These are phyloP conservation scores for Graptemys geographica DNA, from an alignment of 2,797 vertebrate genomes.

Conservation along the genomic window DNA sequence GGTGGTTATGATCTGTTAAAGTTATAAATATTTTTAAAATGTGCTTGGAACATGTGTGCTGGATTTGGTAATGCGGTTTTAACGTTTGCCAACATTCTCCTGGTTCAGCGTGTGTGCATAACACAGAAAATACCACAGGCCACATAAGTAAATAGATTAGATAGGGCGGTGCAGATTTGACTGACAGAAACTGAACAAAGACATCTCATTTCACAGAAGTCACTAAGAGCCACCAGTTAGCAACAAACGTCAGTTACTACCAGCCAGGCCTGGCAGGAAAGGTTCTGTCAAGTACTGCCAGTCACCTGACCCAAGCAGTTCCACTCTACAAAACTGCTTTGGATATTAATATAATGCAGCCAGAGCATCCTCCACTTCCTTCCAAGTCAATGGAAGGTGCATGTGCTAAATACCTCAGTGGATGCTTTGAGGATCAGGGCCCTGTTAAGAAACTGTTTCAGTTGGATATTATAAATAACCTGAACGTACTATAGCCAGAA, in stretches of 20 bases:
- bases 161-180: conserved; percentile 54
- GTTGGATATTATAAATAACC: not conserved
- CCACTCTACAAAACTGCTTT: not conserved
- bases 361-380: not conserved
- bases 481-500: not conserved
- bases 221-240: conserved; percentile 56
- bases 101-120: too few relatives aligned
- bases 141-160: conserved; percentile 63
- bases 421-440: not conserved
- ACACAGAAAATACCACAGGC: not conserved
- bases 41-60: not conserved
- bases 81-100: too few relatives aligned
- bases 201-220: conserved; percentile 68
- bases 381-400: not conserved
- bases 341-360: not conserved
- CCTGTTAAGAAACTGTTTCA: not conserved
- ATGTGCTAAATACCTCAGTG: not conserved
- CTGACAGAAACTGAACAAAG: conserved; percentile 71
- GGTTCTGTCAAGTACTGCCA: accelerated
- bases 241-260: conserved; percentile 58
- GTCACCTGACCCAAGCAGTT: not conserved
- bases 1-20: too few relatives aligned
- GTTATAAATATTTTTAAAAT: too few relatives aligned
- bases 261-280: conserved; percentile 65
- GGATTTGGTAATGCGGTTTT: not conserved